Conservation (phyloP, 2,797 vertebrate species). For the Simalia tracyae region DNA sequence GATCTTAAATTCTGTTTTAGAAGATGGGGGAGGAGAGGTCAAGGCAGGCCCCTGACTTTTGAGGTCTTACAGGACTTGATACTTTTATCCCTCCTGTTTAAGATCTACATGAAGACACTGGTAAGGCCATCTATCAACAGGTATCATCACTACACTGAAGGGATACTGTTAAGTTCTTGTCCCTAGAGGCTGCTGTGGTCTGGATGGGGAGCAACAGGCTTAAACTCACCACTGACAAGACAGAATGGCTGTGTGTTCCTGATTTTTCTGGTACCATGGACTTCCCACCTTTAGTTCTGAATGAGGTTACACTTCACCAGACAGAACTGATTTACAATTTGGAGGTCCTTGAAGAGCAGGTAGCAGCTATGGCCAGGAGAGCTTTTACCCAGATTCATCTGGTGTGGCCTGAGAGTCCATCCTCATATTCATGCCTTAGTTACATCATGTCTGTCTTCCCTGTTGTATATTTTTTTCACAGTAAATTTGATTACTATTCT, state of each 20-base stretch:
- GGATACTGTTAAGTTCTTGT: not conserved
- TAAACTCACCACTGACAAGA: not conserved
- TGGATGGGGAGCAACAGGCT: not conserved
- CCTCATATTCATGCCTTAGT: not conserved
- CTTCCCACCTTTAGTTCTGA: not conserved
- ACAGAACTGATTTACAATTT: not conserved
- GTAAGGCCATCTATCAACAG: not conserved
- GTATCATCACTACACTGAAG: not conserved
- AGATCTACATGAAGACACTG: not conserved
- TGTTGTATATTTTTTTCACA: not conserved
- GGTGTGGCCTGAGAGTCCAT: not conserved
- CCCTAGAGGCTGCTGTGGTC: not conserved
- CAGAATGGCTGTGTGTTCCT: not conserved
- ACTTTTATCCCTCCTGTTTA: not conserved
- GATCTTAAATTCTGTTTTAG: not conserved
- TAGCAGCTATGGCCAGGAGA: not conserved
- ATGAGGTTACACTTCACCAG: not conserved
- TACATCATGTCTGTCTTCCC: not conserved
- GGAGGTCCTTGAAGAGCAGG: not conserved
- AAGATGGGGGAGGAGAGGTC: not conserved
- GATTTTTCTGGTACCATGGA: not conserved
- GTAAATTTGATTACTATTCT: constrained; percentile 33
- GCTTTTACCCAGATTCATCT: not conserved
- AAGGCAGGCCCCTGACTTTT: not conserved
- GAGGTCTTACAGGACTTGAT: not conserved